A percentile compares a stretch with the other conserved stretches of the same genome.
Evolutionary conservation across 1,140 invertebrate species (phyloP).

Genomic region (Drosophila tristis): DNA sequence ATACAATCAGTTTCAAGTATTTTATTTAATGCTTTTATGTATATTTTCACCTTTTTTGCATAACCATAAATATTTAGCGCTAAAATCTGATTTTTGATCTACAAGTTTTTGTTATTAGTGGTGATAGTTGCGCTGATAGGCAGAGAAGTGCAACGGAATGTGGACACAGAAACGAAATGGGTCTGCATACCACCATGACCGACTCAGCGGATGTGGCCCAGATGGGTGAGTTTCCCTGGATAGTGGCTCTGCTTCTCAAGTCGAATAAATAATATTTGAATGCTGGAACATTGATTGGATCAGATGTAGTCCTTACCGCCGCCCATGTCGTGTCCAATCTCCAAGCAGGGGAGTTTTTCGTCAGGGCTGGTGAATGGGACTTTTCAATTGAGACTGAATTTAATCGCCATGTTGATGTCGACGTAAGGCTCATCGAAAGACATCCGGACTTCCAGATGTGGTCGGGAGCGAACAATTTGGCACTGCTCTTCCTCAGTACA

Average conservation of each 20-base stretch:
- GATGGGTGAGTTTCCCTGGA: constrained; percentile 92
- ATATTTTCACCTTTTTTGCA: too few relatives aligned
- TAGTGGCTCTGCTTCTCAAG: constrained; percentile 90
- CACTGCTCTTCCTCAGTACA: constrained; percentile 86
- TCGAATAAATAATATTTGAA: constrained; percentile 86
- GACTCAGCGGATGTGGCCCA: neutral
- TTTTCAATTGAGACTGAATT: constrained; percentile 87
- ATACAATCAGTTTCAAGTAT: too few relatives aligned
- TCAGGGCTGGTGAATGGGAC: constrained; percentile 90
- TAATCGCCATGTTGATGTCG: constrained; percentile 86
- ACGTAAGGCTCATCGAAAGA: constrained; percentile 85
- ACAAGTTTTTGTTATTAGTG: too few relatives aligned
- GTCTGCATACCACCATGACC: neutral
- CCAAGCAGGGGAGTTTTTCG: constrained; percentile 85
- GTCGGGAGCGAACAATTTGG: constrained; percentile 85
- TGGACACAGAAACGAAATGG: neutral
- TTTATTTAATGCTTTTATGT: too few relatives aligned
- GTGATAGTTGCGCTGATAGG: too few relatives aligned
- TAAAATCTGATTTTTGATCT: too few relatives aligned
- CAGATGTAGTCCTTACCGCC: constrained; percentile 87
- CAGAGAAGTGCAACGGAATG: constrained; percentile 1
- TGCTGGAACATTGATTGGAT: constrained; percentile 88
- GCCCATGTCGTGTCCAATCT: constrained; percentile 86
- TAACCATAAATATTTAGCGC: too few relatives aligned
- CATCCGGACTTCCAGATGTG: constrained; percentile 85